Percentiles rank a stretch among this genome's conserved stretches.
phyloP scores from a whole-genome alignment of 1,140 invertebrate species.

The Aradophagus sp. region DNA sequence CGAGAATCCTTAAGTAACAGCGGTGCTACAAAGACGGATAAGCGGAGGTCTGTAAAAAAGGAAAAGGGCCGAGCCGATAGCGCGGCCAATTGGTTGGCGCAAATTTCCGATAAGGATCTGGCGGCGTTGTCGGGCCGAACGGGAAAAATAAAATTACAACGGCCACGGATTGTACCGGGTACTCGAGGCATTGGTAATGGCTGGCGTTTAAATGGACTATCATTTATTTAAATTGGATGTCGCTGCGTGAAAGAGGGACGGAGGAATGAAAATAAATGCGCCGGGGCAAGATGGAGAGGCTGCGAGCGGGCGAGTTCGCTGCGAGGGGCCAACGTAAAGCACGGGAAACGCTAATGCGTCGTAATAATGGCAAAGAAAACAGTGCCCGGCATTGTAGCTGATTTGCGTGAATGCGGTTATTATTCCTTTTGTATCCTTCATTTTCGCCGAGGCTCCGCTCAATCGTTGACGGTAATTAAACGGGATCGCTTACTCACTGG shows the following conservation, averaged over 20 bases:
- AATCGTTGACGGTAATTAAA: too few species aligned
- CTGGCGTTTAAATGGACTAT: slow-evolving; percentile 67
- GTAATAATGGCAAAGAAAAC: slow-evolving; percentile 47
- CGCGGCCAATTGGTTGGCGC: slow-evolving; percentile 57
- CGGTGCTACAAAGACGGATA: slow-evolving; percentile 15
- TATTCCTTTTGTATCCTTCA: slow-evolving; percentile 4
- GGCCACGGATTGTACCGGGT: slow-evolving; percentile 49
- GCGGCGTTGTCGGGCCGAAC: slow-evolving; percentile 55
- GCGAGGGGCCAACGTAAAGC: slow-evolving; percentile 21
- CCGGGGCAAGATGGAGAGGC: slow-evolving; percentile 21
- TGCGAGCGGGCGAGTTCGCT: slow-evolving; percentile 4
- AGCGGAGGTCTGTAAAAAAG: slow-evolving; percentile 9
- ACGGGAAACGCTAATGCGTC: slow-evolving; percentile 36
- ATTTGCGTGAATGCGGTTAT: slow-evolving; percentile 27
- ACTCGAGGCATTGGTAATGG: slow-evolving; percentile 66
- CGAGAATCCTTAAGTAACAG: slow-evolving; percentile 5
- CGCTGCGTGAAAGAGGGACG: slow-evolving; percentile 35
- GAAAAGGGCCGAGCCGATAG: slow-evolving; percentile 23
- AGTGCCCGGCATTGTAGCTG: slow-evolving; percentile 33
- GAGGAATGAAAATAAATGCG: slow-evolving; percentile 26
- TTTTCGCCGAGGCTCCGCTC: slow-evolving; percentile 5
- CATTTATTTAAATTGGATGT: slow-evolving; percentile 69
- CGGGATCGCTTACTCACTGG: too few species aligned
- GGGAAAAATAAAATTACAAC: slow-evolving; percentile 68
- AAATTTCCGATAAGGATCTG: slow-evolving; percentile 70